phyloP scores from a whole-genome alignment of 1,140 invertebrate genomes.

The Bombus sibiricus region DNA sequence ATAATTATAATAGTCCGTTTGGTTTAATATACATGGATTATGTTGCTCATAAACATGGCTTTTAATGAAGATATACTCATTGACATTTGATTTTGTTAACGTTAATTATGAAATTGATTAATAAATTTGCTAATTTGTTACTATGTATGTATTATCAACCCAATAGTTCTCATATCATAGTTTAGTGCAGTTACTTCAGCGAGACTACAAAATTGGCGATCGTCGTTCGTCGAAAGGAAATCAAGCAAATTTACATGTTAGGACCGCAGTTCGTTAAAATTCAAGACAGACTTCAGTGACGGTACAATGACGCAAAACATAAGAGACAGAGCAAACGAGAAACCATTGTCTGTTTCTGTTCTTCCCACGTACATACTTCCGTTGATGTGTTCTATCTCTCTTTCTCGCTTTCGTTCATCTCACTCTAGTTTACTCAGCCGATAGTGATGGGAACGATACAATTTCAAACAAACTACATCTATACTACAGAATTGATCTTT shows the following conservation, averaged over 20 bases:
- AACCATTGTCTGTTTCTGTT: slow-evolving; percentile 31
- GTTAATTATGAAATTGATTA: not conserved
- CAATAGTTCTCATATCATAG: not conserved
- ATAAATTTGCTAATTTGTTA: not conserved
- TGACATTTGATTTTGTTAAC: not conserved
- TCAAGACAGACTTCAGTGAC: slow-evolving; percentile 39
- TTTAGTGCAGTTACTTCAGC: too few relatives aligned
- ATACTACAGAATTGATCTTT: too few relatives aligned
- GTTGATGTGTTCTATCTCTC: not conserved
- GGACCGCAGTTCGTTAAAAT: slow-evolving; percentile 37
- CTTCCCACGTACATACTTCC: slow-evolving; percentile 40
- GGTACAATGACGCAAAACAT: slow-evolving; percentile 42
- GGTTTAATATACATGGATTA: not conserved
- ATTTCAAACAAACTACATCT: not conserved
- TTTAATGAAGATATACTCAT: not conserved
- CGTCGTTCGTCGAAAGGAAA: not conserved
- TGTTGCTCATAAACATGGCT: not conserved
- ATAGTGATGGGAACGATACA: slow-evolving; percentile 4
- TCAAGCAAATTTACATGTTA: slow-evolving; percentile 26
- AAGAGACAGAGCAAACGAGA: slow-evolving; percentile 4
- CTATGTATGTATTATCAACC: not conserved
- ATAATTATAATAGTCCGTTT: not conserved
- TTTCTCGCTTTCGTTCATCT: not conserved
- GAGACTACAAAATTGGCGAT: not conserved
- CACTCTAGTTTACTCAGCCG: not conserved